Percentiles rank a stretch among this genome's conserved stretches.
Evolutionary conservation across 2,113 vertebrate genomes (phyloP).

Genomic region (Calcarius ornatus): DNA sequence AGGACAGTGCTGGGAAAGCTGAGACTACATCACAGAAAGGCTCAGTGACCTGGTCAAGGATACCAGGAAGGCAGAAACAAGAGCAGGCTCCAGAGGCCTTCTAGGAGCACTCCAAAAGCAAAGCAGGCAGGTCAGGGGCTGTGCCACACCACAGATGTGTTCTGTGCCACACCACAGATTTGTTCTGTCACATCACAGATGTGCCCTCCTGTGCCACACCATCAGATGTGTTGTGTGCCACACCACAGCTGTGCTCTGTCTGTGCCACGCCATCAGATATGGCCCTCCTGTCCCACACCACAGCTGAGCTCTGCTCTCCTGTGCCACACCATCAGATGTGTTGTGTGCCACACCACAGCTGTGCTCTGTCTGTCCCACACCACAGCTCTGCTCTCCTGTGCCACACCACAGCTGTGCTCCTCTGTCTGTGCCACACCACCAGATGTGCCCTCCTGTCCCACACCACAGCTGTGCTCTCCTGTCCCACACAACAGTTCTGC

Average conservation of each 20-base stretch:
- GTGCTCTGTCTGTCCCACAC: no score
- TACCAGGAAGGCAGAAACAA: neutral
- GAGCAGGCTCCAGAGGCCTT: neutral
- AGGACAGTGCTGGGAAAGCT: neutral
- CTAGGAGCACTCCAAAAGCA: neutral
- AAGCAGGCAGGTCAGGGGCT: accelerated
- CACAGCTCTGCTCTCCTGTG: no score
- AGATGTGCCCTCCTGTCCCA: neutral
- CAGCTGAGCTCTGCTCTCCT: neutral
- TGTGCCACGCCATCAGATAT: no score
- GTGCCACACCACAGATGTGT: neutral
- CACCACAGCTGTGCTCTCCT: neutral
- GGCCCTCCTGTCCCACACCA: no score
- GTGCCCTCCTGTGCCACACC: no score
- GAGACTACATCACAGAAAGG: neutral
- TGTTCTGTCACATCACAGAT: no score
- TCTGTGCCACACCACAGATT: neutral
- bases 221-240: no score
- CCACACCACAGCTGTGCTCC: no score
- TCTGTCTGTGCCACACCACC: no score
- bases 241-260: no score
- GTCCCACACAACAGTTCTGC: no score
- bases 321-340: no score
- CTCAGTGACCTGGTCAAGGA: neutral
- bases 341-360: neutral